phyloP scores from a whole-genome alignment of 2,797 vertebrate genomes.

The Acanthornis magna region DNA sequence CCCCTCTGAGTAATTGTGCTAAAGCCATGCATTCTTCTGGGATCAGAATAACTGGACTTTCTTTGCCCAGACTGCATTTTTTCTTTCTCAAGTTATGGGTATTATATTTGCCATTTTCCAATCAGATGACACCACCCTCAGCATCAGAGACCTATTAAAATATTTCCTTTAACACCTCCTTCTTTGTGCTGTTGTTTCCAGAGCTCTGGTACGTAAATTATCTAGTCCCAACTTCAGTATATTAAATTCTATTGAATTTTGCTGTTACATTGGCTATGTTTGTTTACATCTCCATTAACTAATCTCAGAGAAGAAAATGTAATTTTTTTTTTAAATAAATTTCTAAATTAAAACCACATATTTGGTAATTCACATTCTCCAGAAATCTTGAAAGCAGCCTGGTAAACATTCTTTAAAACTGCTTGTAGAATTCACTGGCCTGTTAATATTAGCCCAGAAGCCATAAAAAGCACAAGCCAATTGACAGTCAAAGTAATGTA shows the following conservation, averaged over 20 bases:
- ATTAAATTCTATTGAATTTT: constrained; percentile 11
- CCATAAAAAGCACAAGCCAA: constrained; percentile 37
- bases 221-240: neutral
- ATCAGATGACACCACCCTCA: neutral
- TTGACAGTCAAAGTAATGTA: constrained; percentile 32
- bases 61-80: neutral
- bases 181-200: neutral
- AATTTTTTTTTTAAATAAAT: neutral
- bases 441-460: constrained; percentile 28
- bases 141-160: neutral
- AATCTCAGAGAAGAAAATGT: neutral
- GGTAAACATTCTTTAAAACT: constrained; percentile 28
- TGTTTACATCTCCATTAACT: neutral
- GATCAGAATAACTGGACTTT: neutral
- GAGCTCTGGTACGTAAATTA: constrained; percentile 12
- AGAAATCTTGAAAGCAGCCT: constrained; percentile 4
- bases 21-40: neutral
- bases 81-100: neutral
- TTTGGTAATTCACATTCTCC: constrained; percentile 14
- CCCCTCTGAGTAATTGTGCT: neutral
- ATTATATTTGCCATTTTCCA: neutral
- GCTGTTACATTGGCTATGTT: neutral
- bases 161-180: neutral
- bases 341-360: constrained; percentile 57
- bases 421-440: neutral